Evolutionary conservation across 2,888 invertebrate genomes (phyloP), one percentile per base, ranked within the genome.

Genomic region (Caenorhabditis angaria): DNA sequence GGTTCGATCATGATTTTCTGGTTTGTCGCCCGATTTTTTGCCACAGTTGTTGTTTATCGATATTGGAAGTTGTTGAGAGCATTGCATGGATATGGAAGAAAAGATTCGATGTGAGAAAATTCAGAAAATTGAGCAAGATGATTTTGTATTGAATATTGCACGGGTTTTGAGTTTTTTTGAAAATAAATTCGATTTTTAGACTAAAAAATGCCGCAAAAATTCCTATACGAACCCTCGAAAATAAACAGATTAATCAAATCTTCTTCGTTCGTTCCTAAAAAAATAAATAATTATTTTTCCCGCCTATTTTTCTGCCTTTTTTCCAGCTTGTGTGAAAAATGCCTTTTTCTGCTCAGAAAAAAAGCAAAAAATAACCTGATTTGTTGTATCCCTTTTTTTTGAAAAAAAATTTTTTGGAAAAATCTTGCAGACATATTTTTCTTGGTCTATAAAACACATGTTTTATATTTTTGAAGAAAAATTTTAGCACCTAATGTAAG

Each of bases 1-100:
- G 78, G 78, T 10, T 72, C 70, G 5, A 20, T 78, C 1, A 53
- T 78, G 35, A 54, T 75, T 25, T 28, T 78, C 27, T 78, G 78
- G 78, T 78, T 78, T 41, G 61, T 76, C 41, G 72, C 75, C 35
- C 64, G 78, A 41, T 75, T 72, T 57, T 68, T 78, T 24, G 72
- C 72, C 29, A 70, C 68, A 14, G 41, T 72, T 35, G 66, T 75
- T 50, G 67, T 78, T 48, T 78, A 78, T 57, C 64, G 75, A 51
- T 75, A 78, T 29, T 78, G 78, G 78, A 78, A 78, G 28, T 54
- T 78, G 27, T 59, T 78, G 18, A 41, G 78, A 59, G 67, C 65
- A 22, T 35, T 71, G 4, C 60, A 66, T 6, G 71, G 71, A 48
- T 71, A 71, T 25, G 71, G 70, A 25, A 70, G 27, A 64, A 24